Evolutionary conservation across 2,113 vertebrate species (phyloP).

Genomic region (Leiothrix lutea): DNA sequence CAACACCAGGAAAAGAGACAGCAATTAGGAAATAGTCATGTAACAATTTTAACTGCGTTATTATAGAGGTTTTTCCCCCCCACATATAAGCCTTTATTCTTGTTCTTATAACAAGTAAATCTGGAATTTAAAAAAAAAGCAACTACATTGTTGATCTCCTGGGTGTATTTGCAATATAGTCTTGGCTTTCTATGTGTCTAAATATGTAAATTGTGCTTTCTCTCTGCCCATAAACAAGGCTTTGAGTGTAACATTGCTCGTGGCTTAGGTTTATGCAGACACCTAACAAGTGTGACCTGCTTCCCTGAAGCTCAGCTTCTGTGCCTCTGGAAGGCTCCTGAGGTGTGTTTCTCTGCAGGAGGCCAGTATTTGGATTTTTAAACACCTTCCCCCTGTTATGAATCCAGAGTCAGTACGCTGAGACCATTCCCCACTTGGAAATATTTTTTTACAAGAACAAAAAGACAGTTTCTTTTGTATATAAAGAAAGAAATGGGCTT

Average conservation of each 20-base stretch:
- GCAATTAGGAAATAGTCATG: neutral
- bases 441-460: slow-evolving; percentile 51
- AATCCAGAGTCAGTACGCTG: neutral
- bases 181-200: neutral
- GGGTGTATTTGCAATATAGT: neutral
- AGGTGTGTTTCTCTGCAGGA: neutral
- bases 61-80: neutral
- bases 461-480: slow-evolving; percentile 62
- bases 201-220: neutral
- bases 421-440: neutral
- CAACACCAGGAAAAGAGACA: neutral
- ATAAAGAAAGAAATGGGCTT: slow-evolving; percentile 56
- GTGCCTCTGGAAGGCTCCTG: neutral
- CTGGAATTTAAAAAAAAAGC: neutral
- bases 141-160: neutral
- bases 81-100: neutral
- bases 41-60: neutral
- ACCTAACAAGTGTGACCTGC: neutral
- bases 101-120: neutral
- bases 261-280: neutral
- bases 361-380: neutral
- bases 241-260: neutral
- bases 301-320: neutral
- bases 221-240: neutral
- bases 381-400: neutral